phyloP scores from a whole-genome alignment of 2,113 vertebrate genomes.

The Phodopus roborovskii region DNA sequence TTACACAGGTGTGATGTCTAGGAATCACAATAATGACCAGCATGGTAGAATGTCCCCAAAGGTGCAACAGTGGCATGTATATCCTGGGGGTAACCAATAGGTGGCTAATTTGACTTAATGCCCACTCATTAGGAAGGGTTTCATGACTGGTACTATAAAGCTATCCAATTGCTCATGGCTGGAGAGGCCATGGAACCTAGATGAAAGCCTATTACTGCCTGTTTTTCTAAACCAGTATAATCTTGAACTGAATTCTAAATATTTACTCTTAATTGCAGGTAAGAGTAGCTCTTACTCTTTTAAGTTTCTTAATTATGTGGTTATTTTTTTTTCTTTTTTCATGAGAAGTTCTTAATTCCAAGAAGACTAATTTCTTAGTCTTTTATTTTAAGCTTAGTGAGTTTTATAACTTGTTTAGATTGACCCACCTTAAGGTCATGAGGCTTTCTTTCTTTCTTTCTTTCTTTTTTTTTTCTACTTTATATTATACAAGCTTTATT shows the following conservation, averaged over 20 bases:
- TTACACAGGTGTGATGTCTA: neutral
- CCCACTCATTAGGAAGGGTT: neutral
- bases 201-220: neutral
- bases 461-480: neutral
- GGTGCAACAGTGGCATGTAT: neutral
- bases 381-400: slow-evolving; percentile 1
- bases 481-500: slow-evolving; percentile 22
- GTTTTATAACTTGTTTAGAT: slow-evolving; percentile 15
- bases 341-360: slow-evolving; percentile 40
- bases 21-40: neutral
- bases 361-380: neutral
- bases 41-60: neutral
- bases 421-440: neutral
- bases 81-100: neutral
- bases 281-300: neutral
- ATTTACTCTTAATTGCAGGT: neutral
- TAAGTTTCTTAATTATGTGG: neutral
- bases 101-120: neutral
- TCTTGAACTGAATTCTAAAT: neutral
- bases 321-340: neutral
- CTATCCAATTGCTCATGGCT: neutral
- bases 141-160: neutral
- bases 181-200: neutral
- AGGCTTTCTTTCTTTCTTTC: slow-evolving; percentile 6
- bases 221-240: neutral